Evolutionary conservation across 2,797 vertebrate species (phyloP).

Genomic region (Bradypodion pumilum): DNA sequence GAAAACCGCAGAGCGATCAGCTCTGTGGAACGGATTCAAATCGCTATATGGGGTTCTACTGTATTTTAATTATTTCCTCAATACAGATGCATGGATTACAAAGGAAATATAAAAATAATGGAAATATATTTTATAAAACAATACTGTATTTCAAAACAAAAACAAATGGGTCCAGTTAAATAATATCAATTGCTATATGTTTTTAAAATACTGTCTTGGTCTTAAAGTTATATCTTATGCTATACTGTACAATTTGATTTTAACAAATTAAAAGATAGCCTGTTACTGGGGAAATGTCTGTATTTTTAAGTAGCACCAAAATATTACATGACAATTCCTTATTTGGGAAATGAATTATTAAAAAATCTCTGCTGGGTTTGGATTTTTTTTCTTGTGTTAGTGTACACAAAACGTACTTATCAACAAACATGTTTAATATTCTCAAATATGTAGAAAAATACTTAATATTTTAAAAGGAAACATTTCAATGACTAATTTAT

Average conservation of each 20-base stretch:
- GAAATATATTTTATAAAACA: no score
- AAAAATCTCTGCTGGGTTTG: background rate
- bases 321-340: conserved; percentile 34
- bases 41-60: no score
- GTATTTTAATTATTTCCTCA: no score
- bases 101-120: no score
- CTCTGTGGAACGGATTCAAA: no score
- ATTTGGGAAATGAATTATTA: background rate
- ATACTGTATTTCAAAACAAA: no score
- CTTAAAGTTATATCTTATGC: no score
- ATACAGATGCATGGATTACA: no score
- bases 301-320: conserved; percentile 17
- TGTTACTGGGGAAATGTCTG: background rate
- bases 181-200: no score
- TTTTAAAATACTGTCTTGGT: no score
- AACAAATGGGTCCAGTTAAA: no score
- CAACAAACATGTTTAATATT: background rate
- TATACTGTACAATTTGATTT: background rate
- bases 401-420: background rate
- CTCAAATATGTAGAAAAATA: background rate
- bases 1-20: no score
- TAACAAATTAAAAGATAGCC: background rate
- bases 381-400: background rate
- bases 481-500: conserved; percentile 31
- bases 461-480: conserved; percentile 15